Conservation (phyloP, 2,888 invertebrate species). For the Steromphala cineraria region DNA sequence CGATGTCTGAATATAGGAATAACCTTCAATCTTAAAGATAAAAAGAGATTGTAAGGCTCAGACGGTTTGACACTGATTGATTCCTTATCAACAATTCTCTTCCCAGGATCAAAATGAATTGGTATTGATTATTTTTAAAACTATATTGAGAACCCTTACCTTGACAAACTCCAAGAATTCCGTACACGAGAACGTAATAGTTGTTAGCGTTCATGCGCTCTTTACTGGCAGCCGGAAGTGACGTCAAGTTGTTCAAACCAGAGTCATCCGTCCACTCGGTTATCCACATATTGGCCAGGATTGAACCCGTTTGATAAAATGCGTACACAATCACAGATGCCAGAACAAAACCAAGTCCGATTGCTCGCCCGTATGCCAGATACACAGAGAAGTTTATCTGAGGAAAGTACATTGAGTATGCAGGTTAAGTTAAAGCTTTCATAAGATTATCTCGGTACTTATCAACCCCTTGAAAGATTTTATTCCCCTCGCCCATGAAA, state of each 20-base stretch:
- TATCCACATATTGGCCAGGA: conserved; percentile 32
- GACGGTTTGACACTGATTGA: no score
- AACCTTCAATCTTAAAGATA: no score
- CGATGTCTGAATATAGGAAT: no score
- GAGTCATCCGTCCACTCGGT: conserved; percentile 34
- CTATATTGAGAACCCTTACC: neutral
- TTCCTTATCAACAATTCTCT: no score
- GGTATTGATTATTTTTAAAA: no score
- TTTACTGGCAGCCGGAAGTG: conserved; percentile 8
- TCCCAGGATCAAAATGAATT: no score
- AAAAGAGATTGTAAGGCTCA: no score
- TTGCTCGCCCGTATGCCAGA: neutral
- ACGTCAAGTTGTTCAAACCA: conserved; percentile 15
- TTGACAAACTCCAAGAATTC: neutral
- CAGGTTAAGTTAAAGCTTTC: no score
- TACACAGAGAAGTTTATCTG: neutral
- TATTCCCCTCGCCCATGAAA: no score
- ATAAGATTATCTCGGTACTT: no score
- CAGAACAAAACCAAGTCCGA: conserved; percentile 9
- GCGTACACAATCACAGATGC: conserved; percentile 18
- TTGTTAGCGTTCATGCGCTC: conserved; percentile 4
- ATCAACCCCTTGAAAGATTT: no score
- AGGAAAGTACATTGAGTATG: no score
- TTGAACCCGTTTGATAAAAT: conserved; percentile 22
- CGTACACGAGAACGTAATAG: neutral